Evolutionary conservation across 2,113 vertebrate species (phyloP), one percentile per base, ranked within the genome.

Genomic region (Pongo abelii): DNA sequence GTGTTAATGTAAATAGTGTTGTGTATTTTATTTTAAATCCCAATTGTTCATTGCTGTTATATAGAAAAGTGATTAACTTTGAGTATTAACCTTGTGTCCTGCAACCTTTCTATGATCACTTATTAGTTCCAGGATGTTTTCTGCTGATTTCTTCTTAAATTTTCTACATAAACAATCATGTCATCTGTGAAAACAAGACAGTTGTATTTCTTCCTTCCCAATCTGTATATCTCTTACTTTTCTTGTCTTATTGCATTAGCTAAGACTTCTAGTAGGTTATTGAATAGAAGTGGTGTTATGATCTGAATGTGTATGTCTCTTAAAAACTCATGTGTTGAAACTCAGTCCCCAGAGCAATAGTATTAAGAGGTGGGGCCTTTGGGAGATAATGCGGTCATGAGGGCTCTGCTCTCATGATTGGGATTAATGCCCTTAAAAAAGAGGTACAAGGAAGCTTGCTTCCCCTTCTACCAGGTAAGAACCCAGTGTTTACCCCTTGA

Each of bases 181-280:
- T 69, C n/a, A 91, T 70, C 69, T 40, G 8, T 32, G 17, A 61
- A 67, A 83, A 75, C 40, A 94, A 74, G 30, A 64, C 22, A 92
- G 1, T 89, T 91, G 88, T 59, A 69, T 95, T 79, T 93, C 38
- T 83, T 72, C 59, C 64, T 91, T 95, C 4, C 20, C 16, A 80
- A 61, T 40, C 3, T 46, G 9, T 48, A 18, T 79, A 48, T 35
- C 6, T 69, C 8, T 93, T 69, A 55, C 32, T 92, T 93, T 93
- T 90, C 96, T 84, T 91, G 32, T 64, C 89, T 72, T 97, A 52
- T 43, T 93, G 16, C 8, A 50, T 69, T 59, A 59, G 11, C 88
- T 64, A 79, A 8, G 38, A 55, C 32, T 95, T 88, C 23, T 3
- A 79, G 32, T 14, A 74, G 8, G 12, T 12, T 81, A 43, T 38